Base-by-base conservation (phyloP, 2,797 vertebrate genomes). In the Emydoidea blandingii region DNA sequence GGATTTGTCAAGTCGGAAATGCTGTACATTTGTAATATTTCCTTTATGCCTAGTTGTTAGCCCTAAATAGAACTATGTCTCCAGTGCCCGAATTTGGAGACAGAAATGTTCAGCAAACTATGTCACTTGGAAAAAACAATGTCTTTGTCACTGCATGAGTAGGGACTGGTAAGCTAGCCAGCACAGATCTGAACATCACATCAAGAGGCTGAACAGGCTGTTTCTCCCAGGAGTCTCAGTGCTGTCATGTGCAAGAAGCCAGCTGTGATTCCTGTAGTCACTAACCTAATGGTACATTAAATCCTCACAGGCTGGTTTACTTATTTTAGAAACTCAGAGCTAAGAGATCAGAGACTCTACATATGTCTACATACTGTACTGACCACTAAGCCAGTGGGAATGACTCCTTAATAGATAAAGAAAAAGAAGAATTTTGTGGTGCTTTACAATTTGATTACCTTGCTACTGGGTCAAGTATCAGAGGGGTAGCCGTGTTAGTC, bases 111-210 rank as follows among this genome's bases (percentile, higher is more conserved):
- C 90, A 74, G 84, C 57, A 92, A 41, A 78, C 54, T 47, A 53
- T 68, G 87, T 91, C 81, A 83, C 80, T 93, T 89, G 89, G 85
- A 93, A 96, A 96, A 96, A 54, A 54, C 54, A 54, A 92, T 88
- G 5, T 8, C 21, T 80, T 72, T 91, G 89, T 88, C 0, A 1
- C 54, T 88, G 68, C 78, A 74, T 1, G 81, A 59, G 65, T 0
- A 0, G 74, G 49, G 12, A 12, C 50, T 78, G 6, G 50, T n/a
- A 14, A 62, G 1, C 0, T 68, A 88, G n/a, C 21, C 56, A 81
- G 59, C 1, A 0, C 34, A 34, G 57, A 88, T 57, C 10, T 10
- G 80, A 50, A 49, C 53, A 37, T 86, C 54, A 19, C 7, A 41
- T 12, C 54, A 25, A 25, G 53, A 90, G 65, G 86, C 57, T 83